Evolutionary conservation across 2,113 vertebrate species (phyloP).

Genomic region (Otus sunia): DNA sequence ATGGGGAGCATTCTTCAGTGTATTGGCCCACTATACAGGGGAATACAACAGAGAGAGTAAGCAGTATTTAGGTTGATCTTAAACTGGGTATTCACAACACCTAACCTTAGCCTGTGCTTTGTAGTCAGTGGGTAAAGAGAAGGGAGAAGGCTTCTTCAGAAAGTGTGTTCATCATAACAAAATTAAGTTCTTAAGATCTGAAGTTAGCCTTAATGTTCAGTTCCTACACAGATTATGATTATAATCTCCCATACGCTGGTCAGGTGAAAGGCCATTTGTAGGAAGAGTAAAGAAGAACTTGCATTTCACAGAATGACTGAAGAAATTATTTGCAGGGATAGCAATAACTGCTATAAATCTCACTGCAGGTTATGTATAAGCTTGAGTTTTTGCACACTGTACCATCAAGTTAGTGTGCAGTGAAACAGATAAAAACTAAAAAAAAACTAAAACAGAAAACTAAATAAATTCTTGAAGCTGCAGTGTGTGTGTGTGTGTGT

Average conservation of each 20-base stretch:
- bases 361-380: background rate
- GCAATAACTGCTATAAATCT: background rate
- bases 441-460: background rate
- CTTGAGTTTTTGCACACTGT: background rate
- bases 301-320: background rate
- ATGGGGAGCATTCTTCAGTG: background rate
- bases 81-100: background rate
- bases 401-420: background rate
- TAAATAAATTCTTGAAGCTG: background rate
- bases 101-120: background rate
- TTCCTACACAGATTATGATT: background rate
- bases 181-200: background rate
- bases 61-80: background rate
- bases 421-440: background rate
- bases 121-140: background rate
- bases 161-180: background rate
- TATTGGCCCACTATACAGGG: background rate
- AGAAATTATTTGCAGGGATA: background rate
- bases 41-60: background rate
- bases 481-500: background rate
- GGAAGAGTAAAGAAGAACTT: background rate
- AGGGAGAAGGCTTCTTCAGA: background rate
- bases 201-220: background rate
- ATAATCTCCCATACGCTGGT: background rate
- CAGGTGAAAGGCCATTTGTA: background rate